Conservation (phyloP, 1,140 invertebrate genomes). For the Drosophila parvula region DNA sequence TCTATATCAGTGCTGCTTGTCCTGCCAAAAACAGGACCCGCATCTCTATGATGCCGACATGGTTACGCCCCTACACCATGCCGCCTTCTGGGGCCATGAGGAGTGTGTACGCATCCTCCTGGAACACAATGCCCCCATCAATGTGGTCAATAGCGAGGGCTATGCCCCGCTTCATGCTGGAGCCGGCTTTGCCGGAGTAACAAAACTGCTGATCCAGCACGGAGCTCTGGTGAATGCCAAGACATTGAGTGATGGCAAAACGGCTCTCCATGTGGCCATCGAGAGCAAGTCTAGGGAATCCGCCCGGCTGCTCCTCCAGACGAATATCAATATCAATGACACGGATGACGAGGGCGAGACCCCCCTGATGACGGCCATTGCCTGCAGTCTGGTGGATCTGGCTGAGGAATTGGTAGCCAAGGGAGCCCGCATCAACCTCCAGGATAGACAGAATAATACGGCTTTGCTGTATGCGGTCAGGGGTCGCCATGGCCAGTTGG, state of each 20-base stretch:
- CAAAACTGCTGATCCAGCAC: slow-evolving; percentile 63
- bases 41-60: slow-evolving; percentile 85
- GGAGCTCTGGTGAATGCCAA: slow-evolving; percentile 77
- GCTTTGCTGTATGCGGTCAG: slow-evolving; percentile 86
- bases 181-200: slow-evolving; percentile 86
- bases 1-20: slow-evolving; percentile 67
- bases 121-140: slow-evolving; percentile 93
- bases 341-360: slow-evolving; percentile 86
- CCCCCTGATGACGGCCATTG: slow-evolving; percentile 85
- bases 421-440: slow-evolving; percentile 86
- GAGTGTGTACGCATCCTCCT: slow-evolving; percentile 88
- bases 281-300: slow-evolving; percentile 84
- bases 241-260: slow-evolving; percentile 75
- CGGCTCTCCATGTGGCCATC: slow-evolving; percentile 73
- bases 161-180: slow-evolving; percentile 96
- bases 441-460: slow-evolving; percentile 86
- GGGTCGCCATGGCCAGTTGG: slow-evolving; percentile 84
- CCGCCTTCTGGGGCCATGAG: slow-evolving; percentile 85
- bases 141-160: slow-evolving; percentile 93
- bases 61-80: slow-evolving; percentile 87
- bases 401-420: slow-evolving; percentile 85
- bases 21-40: slow-evolving; percentile 82
- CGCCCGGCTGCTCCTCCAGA: slow-evolving; percentile 85
- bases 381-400: slow-evolving; percentile 84
- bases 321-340: slow-evolving; percentile 86